Conservation (phyloP, 2,113 vertebrate genomes). For the Cygnus buccinator region DNA sequence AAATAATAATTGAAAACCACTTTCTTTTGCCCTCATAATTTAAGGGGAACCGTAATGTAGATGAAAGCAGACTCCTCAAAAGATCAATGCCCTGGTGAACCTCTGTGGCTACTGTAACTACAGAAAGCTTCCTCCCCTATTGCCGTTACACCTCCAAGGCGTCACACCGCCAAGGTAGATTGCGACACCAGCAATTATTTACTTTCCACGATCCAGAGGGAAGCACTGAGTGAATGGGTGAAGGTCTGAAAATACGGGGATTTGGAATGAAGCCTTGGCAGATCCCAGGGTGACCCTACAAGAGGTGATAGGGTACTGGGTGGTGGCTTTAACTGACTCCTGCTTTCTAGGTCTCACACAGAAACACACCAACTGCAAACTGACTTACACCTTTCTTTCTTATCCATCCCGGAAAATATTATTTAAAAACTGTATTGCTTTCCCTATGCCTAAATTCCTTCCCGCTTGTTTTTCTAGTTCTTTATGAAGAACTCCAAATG, state of each 20-base stretch:
- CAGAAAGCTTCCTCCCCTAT: background rate
- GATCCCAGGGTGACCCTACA: background rate
- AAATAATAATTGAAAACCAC: too few species aligned
- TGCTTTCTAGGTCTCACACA: background rate
- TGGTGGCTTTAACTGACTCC: background rate
- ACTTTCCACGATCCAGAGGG: background rate
- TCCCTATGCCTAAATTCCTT: background rate
- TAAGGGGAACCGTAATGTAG: background rate
- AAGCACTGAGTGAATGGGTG: background rate
- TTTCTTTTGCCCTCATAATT: background rate
- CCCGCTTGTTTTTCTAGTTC: background rate
- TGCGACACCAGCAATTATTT: background rate
- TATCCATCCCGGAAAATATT: background rate
- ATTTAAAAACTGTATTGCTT: background rate
- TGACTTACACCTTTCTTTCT: background rate
- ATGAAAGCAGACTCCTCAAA: background rate
- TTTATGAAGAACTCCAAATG: background rate
- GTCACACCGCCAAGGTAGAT: accelerated
- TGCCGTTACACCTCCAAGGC: background rate
- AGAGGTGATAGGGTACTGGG: background rate
- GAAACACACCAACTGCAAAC: background rate
- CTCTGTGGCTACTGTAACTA: background rate
- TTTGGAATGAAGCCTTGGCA: background rate
- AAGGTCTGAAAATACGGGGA: background rate
- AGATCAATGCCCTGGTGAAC: background rate